Percentiles rank a stretch among this genome's conserved stretches.
phyloP scores from a whole-genome alignment of 2,797 vertebrate species.

The Megalops cyprinoides region DNA sequence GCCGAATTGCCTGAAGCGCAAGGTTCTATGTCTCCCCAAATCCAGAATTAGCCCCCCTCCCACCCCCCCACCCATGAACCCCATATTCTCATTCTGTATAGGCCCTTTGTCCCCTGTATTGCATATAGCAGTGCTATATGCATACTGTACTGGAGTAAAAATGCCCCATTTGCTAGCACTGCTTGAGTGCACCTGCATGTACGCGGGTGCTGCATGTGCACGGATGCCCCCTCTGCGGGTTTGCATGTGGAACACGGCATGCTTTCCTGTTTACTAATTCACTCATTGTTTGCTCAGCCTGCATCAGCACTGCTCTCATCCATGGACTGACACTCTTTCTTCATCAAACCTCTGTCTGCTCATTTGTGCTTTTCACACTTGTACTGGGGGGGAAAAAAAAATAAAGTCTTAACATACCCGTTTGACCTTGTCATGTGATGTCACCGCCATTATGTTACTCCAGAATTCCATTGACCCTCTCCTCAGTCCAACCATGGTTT shows the following conservation, averaged over 20 bases:
- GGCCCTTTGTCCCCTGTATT: neutral
- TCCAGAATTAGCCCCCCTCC: too few species aligned
- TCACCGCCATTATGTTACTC: neutral
- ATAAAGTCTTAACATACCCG: neutral
- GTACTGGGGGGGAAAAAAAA: neutral
- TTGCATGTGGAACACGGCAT: constrained; percentile 19
- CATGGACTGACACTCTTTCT: too few species aligned
- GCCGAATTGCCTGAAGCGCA: constrained; percentile 43
- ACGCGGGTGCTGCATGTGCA: neutral
- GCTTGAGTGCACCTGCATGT: neutral
- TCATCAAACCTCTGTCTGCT: neutral
- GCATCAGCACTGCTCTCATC: neutral
- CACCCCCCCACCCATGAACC: neutral
- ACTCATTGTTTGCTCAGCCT: neutral
- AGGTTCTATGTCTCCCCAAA: constrained; percentile 53
- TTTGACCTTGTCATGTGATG: neutral
- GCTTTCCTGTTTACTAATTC: neutral
- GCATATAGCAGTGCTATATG: constrained; percentile 12
- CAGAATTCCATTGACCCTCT: neutral
- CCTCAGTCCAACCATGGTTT: neutral
- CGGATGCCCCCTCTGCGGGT: neutral
- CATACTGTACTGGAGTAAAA: neutral
- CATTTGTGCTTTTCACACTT: neutral
- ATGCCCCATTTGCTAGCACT: neutral
- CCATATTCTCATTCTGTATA: neutral